Evolutionary conservation across 30 jellyfish, hydroid and myxozoan species (phyloP).

Genomic region (Turritopsis dohrnii): DNA sequence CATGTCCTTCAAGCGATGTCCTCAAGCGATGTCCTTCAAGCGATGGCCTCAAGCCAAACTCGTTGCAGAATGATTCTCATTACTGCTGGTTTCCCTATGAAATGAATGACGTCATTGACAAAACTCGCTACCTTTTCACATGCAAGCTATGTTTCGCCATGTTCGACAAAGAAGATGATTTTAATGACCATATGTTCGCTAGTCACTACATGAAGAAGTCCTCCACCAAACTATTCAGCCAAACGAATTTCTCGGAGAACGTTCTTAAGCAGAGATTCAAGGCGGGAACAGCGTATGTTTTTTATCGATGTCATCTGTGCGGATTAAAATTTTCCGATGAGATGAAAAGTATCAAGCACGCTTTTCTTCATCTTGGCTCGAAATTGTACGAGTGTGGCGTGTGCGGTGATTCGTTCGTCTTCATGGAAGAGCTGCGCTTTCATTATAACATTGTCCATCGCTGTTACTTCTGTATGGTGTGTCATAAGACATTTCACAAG

Average conservation of each 20-base stretch:
- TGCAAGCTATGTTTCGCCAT: not conserved
- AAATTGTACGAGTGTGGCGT: constrained; percentile 19
- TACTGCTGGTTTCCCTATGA: not conserved
- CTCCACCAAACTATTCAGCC: not conserved
- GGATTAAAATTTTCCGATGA: not conserved
- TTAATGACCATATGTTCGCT: not conserved
- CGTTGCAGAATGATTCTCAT: not conserved
- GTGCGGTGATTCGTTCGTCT: constrained; percentile 9
- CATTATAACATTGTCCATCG: constrained; percentile 7
- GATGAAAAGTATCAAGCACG: not conserved
- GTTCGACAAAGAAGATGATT: not conserved
- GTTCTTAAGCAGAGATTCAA: not conserved
- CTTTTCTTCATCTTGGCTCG: constrained; percentile 11
- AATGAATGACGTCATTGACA: not conserved
- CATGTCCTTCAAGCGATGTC: not conserved
- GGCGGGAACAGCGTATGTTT: not conserved
- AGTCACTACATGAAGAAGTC: not conserved
- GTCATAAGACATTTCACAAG: constrained; percentile 18
- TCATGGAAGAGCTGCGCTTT: not conserved
- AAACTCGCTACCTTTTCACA: not conserved
- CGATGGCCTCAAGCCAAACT: not conserved
- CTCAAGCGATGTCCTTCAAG: not conserved
- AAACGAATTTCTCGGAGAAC: not conserved
- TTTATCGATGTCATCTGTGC: constrained; percentile 4
- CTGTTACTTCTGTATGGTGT: constrained; percentile 24